These are phyloP conservation scores for Eurytoma californica DNA, from an alignment of 2,888 invertebrate genomes.

Conservation along the genomic window DNA sequence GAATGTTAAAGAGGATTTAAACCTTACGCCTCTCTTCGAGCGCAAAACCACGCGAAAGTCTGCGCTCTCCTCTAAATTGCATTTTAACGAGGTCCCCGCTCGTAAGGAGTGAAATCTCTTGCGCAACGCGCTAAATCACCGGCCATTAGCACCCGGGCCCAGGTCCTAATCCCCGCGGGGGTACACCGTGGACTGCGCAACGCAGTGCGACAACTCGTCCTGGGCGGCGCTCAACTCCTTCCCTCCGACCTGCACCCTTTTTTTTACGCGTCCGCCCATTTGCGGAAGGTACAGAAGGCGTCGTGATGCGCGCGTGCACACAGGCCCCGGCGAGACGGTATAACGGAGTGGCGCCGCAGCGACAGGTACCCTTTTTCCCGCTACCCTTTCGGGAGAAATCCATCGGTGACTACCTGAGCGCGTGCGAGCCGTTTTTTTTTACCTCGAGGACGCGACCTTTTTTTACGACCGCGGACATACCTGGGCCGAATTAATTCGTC, in stretches of 20 bases:
- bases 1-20: no score
- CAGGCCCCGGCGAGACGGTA: no score
- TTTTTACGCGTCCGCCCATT: constrained; percentile 33
- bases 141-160: constrained; percentile 4
- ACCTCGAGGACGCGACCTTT: constrained; percentile 36
- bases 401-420: constrained; percentile 66
- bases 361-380: constrained; percentile 52
- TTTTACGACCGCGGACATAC: neutral
- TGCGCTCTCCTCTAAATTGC: neutral
- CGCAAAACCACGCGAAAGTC: neutral
- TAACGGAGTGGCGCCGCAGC: constrained; percentile 5
- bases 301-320: no score
- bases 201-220: neutral
- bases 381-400: constrained; percentile 61
- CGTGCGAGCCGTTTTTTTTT: constrained; percentile 62
- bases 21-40: no score
- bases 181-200: constrained; percentile 20
- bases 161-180: constrained; percentile 6
- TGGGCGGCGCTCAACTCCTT: constrained; percentile 33
- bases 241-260: constrained; percentile 28
- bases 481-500: constrained; percentile 40
- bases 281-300: neutral
- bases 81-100: constrained; percentile 38
- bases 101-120: neutral
- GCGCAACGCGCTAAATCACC: constrained; percentile 3